Evolutionary conservation across 2,113 vertebrate species (phyloP), one percentile per base, ranked within the genome.

Genomic region (Pogonocichla stellata): DNA sequence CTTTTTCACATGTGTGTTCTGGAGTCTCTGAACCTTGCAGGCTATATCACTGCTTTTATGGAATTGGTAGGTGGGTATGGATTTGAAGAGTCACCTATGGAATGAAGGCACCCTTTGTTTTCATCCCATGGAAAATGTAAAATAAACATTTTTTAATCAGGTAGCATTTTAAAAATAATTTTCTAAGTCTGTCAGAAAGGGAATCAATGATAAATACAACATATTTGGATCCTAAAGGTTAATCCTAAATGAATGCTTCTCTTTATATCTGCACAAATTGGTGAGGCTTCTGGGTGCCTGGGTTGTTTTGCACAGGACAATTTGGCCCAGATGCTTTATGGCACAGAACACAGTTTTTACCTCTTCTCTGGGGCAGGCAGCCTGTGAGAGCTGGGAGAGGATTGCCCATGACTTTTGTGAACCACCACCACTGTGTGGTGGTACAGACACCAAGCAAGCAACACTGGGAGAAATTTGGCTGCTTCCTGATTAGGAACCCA

Each of bases 321-420:
- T 81, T 70, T 65, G 15, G 18, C 18, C 54, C 40, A 42, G 33
- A 33, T 69, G 6, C 18, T 45, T 77, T 33, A 51, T 23, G 26
- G 53, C 22, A 78, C 38, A 38, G 38, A 38, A 38, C 38, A 38
- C 6, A 78, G 23, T 28, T 86, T 78, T 69, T 23, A 45, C 4
- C 14, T 69, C 45, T 60, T 33, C 33, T 28, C 36, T 45, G 62
- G 17, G 18, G 14, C 33, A 60, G 36, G 36, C 47, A 86, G 38
- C 9, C 54, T 53, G 38, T 53, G 54, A 53, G 54, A 60, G 12
- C 14, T 69, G 45, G 18, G 12, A 53, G 18, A 28, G 33, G 23
- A 38, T 3, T 53, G 33, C 23, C 12, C 0, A 0, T 38, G 64
- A 33, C 8, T 33, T 67, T 69, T 38, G 22, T 60, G 72, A 69